phyloP scores from a whole-genome alignment of 2,797 vertebrate genomes.

The Tiaroga cobitis region DNA sequence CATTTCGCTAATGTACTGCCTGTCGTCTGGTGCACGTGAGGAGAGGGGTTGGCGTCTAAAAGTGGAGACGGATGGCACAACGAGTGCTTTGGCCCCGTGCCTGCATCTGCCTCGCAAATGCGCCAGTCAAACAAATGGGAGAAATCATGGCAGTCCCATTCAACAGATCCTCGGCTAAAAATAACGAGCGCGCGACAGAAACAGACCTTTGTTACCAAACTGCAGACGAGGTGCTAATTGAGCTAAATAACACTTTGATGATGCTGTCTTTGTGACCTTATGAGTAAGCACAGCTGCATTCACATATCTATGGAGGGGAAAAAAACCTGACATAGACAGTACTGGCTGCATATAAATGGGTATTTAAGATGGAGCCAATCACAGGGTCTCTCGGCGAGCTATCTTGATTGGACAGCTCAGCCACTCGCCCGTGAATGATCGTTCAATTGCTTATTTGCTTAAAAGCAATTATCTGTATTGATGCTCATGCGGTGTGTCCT shows the following conservation, averaged over 20 bases:
- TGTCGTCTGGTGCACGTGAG: slow-evolving; percentile 16
- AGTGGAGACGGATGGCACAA: slow-evolving; percentile 20
- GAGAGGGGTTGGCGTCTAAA: slow-evolving; percentile 13
- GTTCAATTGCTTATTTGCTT: slow-evolving; percentile 61
- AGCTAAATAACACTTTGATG: slow-evolving; percentile 59
- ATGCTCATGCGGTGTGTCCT: slow-evolving; percentile 59
- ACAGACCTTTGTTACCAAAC: slow-evolving; percentile 29
- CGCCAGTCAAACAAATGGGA: slow-evolving; percentile 49
- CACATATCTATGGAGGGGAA: slow-evolving; percentile 52
- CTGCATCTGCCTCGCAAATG: slow-evolving; percentile 49
- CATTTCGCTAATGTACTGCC: slow-evolving; percentile 33
- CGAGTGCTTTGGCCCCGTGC: slow-evolving; percentile 40
- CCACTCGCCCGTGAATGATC: slow-evolving; percentile 52
- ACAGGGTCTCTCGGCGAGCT: slow-evolving; percentile 25
- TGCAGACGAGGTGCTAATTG: slow-evolving; percentile 58
- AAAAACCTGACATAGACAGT: slow-evolving; percentile 56
- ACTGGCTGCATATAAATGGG: slow-evolving; percentile 57
- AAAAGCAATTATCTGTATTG: slow-evolving; percentile 66
- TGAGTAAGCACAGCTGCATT: slow-evolving; percentile 43
- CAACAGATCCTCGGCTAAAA: slow-evolving; percentile 57
- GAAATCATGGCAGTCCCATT: slow-evolving; percentile 50
- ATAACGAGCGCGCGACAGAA: slow-evolving; percentile 43
- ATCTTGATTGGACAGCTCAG: slow-evolving; percentile 55
- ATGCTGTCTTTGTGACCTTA: slow-evolving; percentile 57
- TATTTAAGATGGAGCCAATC: slow-evolving; percentile 59